These are phyloP conservation scores for Callopanchax toddi DNA, from an alignment of 2,113 vertebrate genomes.

Conservation along the genomic window DNA sequence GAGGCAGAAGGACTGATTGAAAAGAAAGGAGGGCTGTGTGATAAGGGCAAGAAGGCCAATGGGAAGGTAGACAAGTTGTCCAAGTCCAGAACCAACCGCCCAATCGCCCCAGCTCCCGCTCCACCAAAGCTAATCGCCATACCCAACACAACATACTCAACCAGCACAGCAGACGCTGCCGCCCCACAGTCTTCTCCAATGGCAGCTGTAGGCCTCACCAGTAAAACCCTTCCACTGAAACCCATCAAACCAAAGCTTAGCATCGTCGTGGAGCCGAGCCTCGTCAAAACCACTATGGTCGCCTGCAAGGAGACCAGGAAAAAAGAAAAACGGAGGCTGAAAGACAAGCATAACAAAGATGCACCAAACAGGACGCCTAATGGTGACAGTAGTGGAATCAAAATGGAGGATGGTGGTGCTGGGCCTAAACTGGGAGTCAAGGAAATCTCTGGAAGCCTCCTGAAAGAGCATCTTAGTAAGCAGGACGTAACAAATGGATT, in stretches of 20 bases:
- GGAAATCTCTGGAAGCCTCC: conserved; percentile 90
- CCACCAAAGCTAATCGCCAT: conserved; percentile 97
- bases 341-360: conserved; percentile 94
- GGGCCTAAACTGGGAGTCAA: conserved; percentile 84
- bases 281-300: conserved; percentile 88
- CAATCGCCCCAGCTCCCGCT: conserved; percentile 91
- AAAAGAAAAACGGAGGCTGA: conserved; percentile 94
- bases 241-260: conserved; percentile 98
- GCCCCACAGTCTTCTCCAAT: conserved; percentile 83
- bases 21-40: conserved; percentile 84
- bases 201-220: conserved; percentile 88
- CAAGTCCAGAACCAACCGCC: conserved; percentile 90
- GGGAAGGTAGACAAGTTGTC: conserved; percentile 92
- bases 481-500: conserved; percentile 89
- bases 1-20: conserved; percentile 96
- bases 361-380: conserved; percentile 79
- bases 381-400: conserved; percentile 84
- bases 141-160: conserved; percentile 87
- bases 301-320: conserved; percentile 94
- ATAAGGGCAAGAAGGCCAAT: conserved; percentile 88
- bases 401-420: conserved; percentile 82
- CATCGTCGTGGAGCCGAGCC: conserved; percentile 89
- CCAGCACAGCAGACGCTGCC: conserved; percentile 82
- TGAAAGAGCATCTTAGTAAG: conserved; percentile 96
- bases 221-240: conserved; percentile 93